Conservation (phyloP, 2,113 vertebrate genomes). For the Ondatra zibethicus region DNA sequence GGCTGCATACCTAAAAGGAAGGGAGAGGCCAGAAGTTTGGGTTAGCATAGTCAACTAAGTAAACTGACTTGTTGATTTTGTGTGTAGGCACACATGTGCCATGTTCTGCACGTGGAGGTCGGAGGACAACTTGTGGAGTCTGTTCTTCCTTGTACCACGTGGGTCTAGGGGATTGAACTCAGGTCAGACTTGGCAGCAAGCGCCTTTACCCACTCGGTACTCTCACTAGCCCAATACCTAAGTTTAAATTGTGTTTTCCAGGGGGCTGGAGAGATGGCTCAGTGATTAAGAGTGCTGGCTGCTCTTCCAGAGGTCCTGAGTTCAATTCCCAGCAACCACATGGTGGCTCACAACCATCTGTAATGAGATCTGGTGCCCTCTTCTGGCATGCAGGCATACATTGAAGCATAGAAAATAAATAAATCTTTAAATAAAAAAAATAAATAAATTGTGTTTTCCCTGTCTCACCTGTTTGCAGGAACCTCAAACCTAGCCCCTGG, state of each 20-base stretch:
- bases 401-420: no score
- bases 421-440: no score
- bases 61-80: not conserved
- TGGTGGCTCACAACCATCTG: no score
- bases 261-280: no score
- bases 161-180: not conserved
- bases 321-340: no score
- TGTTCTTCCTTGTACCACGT: not conserved
- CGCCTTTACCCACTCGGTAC: not conserved
- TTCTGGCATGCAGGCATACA: no score
- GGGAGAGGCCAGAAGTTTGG: not conserved
- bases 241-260: not conserved
- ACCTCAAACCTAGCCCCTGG: fast-evolving
- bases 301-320: no score
- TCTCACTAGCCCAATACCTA: not conserved
- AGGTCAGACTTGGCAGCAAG: not conserved
- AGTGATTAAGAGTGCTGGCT: no score
- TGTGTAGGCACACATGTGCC: not conserved
- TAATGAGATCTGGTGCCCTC: no score
- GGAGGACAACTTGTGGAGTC: not conserved
- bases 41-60: not conserved
- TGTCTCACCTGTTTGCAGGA: not conserved
- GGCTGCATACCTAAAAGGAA: constrained; percentile 35
- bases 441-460: no score
- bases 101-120: not conserved